Base-by-base conservation (phyloP, 2,797 vertebrate genomes). In the Rhadinocentrus ornatus region DNA sequence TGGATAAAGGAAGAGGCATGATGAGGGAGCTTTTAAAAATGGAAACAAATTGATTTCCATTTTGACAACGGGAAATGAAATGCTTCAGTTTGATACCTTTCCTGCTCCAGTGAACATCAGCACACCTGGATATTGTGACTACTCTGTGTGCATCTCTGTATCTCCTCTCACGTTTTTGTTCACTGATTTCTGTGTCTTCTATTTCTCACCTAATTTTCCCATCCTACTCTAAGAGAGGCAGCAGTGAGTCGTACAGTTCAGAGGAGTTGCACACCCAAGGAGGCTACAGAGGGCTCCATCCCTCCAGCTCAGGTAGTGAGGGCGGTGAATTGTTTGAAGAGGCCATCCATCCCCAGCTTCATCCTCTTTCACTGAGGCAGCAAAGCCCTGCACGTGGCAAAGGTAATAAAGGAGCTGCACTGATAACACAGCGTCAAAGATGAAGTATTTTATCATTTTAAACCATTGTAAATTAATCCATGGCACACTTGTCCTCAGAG, bases 221-320 rank as follows among this genome's bases (percentile, higher is more conserved):
- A 16, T 76, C 39, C 9, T 18, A 0, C 39, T 73, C 29, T 68
- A 90, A 93, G 93, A 88, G 71, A 80, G 85, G 82, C 67, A 92
- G 90, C 84, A 90, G 87, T 63, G 89, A 85, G 44, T 93, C 91
- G 66, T 85, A 53, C 29, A 93, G 93, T 68, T 91, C 87, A 11
- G 91, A 90, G n/a, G 92, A 94, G 71, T 26, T 84, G 66, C 79
- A 79, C 70, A 32, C 61, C 20, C 80, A 73, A 15, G 71, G 57
- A 22, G 46, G 31, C 39, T 89, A 85, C 75, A 84, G 61, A 1
- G 86, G 75, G 27, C 54, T 83, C 8, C 71, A 41, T 27, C 68
- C 63, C 34, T 82, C 70, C 66, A 86, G 89, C 70, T 82, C 84
- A 22, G 84, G 69, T 8, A 87, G 86, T 20, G 81, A 93, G 60